phyloP scores from a whole-genome alignment of 2,113 vertebrate species.

The Spheniscus mendiculus region DNA sequence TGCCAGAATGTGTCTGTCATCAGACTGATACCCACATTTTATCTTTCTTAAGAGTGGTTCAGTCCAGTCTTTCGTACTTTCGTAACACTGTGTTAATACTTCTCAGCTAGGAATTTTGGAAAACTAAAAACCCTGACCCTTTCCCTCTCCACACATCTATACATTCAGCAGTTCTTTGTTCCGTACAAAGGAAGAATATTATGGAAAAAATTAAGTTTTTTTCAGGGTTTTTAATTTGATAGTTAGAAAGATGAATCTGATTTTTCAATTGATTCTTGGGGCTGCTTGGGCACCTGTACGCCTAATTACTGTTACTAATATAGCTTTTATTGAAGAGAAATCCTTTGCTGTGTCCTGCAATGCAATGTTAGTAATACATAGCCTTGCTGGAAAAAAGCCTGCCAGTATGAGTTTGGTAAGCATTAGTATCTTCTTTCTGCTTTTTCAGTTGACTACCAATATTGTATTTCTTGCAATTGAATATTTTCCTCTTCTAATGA shows the following conservation, averaged over 20 bases:
- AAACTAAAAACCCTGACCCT: background rate
- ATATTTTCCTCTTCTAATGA: background rate
- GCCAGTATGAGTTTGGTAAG: background rate
- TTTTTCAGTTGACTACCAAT: background rate
- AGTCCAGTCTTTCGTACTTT: background rate
- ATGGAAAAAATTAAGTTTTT: background rate
- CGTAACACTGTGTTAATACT: background rate
- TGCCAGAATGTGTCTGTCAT: background rate
- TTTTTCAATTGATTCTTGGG: background rate
- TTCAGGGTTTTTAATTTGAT: background rate
- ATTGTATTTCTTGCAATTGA: background rate
- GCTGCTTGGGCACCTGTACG: background rate
- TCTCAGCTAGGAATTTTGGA: background rate
- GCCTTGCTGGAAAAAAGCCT: background rate
- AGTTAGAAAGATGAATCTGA: background rate
- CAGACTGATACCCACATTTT: background rate
- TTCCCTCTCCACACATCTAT: background rate
- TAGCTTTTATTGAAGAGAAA: background rate
- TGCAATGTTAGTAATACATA: background rate
- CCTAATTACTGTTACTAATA: background rate
- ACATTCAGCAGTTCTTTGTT: background rate
- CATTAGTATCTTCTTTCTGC: background rate
- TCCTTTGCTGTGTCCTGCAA: background rate
- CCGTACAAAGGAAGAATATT: background rate
- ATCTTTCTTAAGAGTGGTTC: background rate